Base-by-base conservation (phyloP, 2,113 vertebrate species). In the Pyrgilauda ruficollis region DNA sequence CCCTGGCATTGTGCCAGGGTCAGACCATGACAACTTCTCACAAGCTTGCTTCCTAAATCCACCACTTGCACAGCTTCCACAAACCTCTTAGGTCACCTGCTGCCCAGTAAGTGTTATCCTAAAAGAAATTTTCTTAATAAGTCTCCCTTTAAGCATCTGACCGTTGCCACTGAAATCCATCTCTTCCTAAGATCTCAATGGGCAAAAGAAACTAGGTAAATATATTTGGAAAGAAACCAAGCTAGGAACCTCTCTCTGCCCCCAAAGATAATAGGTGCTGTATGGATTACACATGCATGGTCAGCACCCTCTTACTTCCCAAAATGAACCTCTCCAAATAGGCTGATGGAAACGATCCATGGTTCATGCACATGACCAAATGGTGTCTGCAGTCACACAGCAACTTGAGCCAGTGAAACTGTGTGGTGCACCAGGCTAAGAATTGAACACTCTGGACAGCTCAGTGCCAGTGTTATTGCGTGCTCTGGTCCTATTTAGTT, bases 311-410 rank as follows among this genome's bases (percentile, higher is more conserved):
- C 30, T 79, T 58, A 10, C 11, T 79, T 61, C 16, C 24, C 23
- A 11, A 92, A 67, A 30, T 7, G 3, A 78, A 15, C 5, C 21
- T 9, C 7, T 68, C 35, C 23, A 68, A 46, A 72, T 0, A 68
- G 20, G 9, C 39, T 6, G 4, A 2, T 43, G 39, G 20, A 61
- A 61, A 73, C 0, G 0, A 28, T 58, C 56, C 20, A 10, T 22
- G 56, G 10, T 15, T 79, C 31, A 23, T 6, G 10, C 21, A 9
- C 26, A 46, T 4, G 44, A 59, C 10, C 8, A 74, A n/a, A 55
- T 17, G 7, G 1, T 55, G 16, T 27, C 63, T 44, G 20, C 49
- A 83, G 26, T 6, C 20, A 55, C 10, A 37, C 4, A 55, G 23
- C 6, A n/a, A 6, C 28, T 1, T 44, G 37, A 49, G 24, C 17